Evolutionary conservation across 2,888 invertebrate genomes (phyloP), one percentile per base, ranked within the genome.

Genomic region (Chouioia cunea): DNA sequence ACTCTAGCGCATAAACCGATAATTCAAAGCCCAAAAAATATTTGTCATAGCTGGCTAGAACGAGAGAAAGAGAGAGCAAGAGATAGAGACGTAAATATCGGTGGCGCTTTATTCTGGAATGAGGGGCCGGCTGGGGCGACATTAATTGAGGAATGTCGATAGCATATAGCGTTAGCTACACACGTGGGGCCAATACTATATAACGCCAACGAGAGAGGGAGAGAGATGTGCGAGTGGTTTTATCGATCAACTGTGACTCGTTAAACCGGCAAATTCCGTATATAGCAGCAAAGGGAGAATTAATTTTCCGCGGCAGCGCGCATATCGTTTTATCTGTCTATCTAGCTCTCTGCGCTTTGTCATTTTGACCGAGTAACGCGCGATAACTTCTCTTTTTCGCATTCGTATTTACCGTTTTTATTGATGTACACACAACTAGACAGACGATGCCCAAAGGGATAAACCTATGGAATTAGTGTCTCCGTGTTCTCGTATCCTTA

Each of bases 141-240:
- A 65, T 71, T 71, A 71, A 71, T 71, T 71, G 65, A 71, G 56
- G 65, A 70, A 70, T 70, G 70, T 70, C 70, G 60, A 70, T 70
- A 43, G 56, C 60, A 65, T 15, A 62, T 52, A 62, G 57, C 36
- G 43, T 23, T 36, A 50, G 14, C 44, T 16, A 44, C 43, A 27
- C 20, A 27, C 20, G 22, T 16, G 27, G 56, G 22, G 63, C 56
- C 63, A 63, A 63, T 57, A 36, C 36, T 10, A 52, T 48, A 68
- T n/a, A n/a, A n/a, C n/a, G 27, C 4, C 36, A 36, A 12, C 6
- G 36, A 6, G 36, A 3, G 6, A n/a, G 10, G 12, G 36, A 36
- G 36, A 36, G 2, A 6, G 2, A 6, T 36, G 36, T 3, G 6
- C 36, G 36, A 36, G 36, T 12, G 36, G 48, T 64, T 70, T 70